These are phyloP conservation scores for Calephelis nemesis DNA, from an alignment of 1,140 invertebrate genomes.

Conservation along the genomic window DNA sequence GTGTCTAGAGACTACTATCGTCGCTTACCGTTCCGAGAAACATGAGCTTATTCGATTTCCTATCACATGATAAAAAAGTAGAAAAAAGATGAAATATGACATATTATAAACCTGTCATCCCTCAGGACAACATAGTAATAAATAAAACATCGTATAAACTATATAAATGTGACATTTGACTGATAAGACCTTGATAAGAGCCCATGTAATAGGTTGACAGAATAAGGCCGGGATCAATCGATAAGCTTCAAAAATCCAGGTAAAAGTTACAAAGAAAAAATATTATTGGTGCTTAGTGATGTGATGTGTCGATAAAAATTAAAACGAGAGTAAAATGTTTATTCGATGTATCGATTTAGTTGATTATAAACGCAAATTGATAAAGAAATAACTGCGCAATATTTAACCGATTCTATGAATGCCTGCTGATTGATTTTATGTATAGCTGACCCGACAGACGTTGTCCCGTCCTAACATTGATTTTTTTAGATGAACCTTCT, in stretches of 20 bases:
- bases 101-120: background rate
- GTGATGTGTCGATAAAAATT: conserved; percentile 10
- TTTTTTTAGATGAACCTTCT: too few species aligned
- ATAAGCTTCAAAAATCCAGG: conserved; percentile 32
- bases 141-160: background rate
- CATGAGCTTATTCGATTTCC: too few species aligned
- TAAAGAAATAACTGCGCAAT: too few species aligned
- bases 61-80: too few species aligned
- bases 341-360: background rate
- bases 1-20: too few species aligned
- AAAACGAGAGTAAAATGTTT: background rate
- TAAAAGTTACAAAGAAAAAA: conserved; percentile 41
- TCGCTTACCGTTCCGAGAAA: too few species aligned
- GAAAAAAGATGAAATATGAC: background rate
- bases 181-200: conserved; percentile 4
- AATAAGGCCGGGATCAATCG: conserved; percentile 28
- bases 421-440: too few species aligned
- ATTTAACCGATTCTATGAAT: too few species aligned
- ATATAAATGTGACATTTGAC: conserved; percentile 10
- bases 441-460: too few species aligned
- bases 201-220: conserved; percentile 7
- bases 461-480: too few species aligned
- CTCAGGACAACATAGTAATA: background rate
- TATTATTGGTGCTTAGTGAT: conserved; percentile 38
- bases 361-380: background rate